phyloP scores from a whole-genome alignment of 2,888 invertebrate genomes.

The Xestia rhomboidea region DNA sequence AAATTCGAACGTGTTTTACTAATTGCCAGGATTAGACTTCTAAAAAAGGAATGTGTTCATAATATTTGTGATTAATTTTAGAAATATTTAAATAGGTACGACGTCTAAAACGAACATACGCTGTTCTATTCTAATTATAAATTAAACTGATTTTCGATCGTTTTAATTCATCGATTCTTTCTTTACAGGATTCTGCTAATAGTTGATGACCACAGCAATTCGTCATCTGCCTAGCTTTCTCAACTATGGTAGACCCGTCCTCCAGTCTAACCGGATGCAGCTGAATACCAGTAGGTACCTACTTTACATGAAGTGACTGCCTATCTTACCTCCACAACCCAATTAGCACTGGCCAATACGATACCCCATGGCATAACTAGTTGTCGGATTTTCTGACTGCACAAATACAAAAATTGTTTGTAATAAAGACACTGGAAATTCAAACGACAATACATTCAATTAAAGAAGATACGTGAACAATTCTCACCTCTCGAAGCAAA shows the following conservation, averaged over 20 bases:
- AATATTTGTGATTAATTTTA: constrained; percentile 39
- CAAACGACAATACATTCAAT: background rate
- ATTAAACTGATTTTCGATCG: background rate
- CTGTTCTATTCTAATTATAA: constrained; percentile 23
- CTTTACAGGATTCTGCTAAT: background rate
- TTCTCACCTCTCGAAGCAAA: constrained; percentile 8
- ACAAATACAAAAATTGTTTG: background rate
- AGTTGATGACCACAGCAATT: background rate
- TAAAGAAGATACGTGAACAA: constrained; percentile 20
- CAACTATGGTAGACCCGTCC: background rate
- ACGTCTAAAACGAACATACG: constrained; percentile 2
- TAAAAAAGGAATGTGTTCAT: constrained; percentile 24
- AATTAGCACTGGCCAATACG: background rate
- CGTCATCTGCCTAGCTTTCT: background rate
- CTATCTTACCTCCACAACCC: background rate
- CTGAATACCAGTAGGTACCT: background rate
- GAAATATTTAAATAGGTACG: constrained; percentile 20
- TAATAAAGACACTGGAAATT: background rate
- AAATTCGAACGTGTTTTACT: constrained; percentile 79
- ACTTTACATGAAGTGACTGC: background rate
- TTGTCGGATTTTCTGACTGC: background rate
- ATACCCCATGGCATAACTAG: background rate
- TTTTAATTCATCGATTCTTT: constrained; percentile 6
- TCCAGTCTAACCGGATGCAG: background rate
- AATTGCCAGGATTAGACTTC: constrained; percentile 60